Evolutionary conservation across 2,113 vertebrate genomes (phyloP).

Genomic region (Anguilla japonica): DNA sequence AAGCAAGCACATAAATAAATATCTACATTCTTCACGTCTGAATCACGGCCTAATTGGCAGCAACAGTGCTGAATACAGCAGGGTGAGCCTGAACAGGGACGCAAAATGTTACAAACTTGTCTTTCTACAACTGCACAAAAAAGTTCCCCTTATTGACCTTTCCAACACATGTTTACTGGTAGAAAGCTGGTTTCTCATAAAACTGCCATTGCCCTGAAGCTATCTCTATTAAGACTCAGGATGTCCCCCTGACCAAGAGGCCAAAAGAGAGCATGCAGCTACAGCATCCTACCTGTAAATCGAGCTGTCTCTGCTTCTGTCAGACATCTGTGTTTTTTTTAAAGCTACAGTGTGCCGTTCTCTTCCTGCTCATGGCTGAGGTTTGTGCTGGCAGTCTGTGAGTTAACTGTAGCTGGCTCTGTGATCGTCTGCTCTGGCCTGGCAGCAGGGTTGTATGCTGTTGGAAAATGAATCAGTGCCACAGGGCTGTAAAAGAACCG

Average conservation of each 20-base stretch:
- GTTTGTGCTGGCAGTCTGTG: background rate
- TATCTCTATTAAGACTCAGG: conserved; percentile 66
- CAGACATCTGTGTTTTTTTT: conserved; percentile 22
- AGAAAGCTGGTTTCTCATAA: conserved; percentile 65
- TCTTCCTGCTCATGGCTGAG: background rate
- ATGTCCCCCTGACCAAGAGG: conserved; percentile 63
- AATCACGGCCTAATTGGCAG: background rate
- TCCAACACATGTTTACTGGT: conserved; percentile 68
- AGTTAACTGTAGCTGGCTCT: conserved; percentile 17
- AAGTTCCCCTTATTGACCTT: conserved; percentile 54
- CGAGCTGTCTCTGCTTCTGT: conserved; percentile 30
- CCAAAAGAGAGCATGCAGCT: conserved; percentile 55
- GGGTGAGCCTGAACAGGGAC: background rate
- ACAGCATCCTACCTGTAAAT: conserved; percentile 69
- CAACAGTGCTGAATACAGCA: background rate
- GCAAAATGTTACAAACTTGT: background rate
- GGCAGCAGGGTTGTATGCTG: conserved; percentile 31
- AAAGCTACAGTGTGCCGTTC: background rate
- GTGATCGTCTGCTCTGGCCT: conserved; percentile 46
- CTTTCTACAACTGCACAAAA: conserved; percentile 5
- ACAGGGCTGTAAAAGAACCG: conserved; percentile 34
- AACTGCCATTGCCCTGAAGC: conserved; percentile 56
- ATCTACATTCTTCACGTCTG: background rate
- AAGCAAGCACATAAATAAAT: background rate
- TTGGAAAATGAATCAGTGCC: conserved; percentile 43